Conservation (phyloP, 64 coral and sea anemone genomes). For the Porites lutea region DNA sequence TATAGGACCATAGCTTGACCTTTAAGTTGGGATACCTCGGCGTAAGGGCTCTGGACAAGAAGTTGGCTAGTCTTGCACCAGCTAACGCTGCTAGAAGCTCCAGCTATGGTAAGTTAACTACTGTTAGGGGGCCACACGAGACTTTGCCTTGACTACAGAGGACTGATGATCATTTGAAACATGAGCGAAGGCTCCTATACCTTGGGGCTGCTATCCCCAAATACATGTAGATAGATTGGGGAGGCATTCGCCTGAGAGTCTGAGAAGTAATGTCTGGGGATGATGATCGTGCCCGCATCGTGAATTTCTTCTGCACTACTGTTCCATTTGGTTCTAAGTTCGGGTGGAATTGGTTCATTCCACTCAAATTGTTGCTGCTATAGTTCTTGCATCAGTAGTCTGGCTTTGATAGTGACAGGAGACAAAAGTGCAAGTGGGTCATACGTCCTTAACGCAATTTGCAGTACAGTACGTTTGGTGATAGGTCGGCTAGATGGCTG, state of each 20-base stretch:
- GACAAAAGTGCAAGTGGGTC: conserved; percentile 8
- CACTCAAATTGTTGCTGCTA: not conserved
- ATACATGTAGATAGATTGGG: conserved; percentile 20
- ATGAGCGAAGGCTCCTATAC: conserved; percentile 56
- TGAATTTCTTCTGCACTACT: conserved; percentile 7
- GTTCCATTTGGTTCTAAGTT: conserved; percentile 15
- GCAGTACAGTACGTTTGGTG: not conserved
- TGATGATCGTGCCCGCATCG: conserved; percentile 10
- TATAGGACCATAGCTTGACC: conserved; percentile 69
- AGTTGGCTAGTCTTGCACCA: conserved; percentile 47
- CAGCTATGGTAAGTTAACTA: conserved; percentile 53
- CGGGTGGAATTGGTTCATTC: conserved; percentile 34
- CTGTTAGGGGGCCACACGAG: conserved; percentile 57
- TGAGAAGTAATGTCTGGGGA: conserved; percentile 14
- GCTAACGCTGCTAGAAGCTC: conserved; percentile 61
- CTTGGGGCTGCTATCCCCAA: conserved; percentile 38
- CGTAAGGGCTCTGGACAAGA: conserved; percentile 3
- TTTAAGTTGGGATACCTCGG: not conserved
- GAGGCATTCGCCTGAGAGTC: not conserved
- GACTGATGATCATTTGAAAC: conserved; percentile 8
- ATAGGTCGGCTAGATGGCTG: no score
- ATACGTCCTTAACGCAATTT: not conserved
- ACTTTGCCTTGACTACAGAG: conserved; percentile 68
- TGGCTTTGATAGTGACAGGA: not conserved
- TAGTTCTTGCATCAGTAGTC: conserved; percentile 1